These are phyloP conservation scores for Cottoperca gobio DNA, from an alignment of 2,797 vertebrate genomes.

Conservation along the genomic window DNA sequence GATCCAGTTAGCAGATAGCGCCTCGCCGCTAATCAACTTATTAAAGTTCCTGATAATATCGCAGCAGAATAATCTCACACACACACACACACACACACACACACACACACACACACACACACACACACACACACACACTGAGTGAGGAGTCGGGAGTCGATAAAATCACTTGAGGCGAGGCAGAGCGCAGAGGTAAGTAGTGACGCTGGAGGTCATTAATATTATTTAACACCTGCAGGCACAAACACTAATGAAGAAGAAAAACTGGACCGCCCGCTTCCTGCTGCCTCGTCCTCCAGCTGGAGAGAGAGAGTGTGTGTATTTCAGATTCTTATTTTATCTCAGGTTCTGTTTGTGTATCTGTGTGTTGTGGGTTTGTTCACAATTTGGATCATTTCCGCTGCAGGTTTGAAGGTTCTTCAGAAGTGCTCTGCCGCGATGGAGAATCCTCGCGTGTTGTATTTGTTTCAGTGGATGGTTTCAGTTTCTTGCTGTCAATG, in stretches of 20 bases:
- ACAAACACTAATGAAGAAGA: constrained; percentile 94
- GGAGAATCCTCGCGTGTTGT: neutral
- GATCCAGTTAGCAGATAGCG: constrained; percentile 99
- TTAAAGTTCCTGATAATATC: constrained; percentile 98
- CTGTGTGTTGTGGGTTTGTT: neutral
- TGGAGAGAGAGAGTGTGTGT: neutral
- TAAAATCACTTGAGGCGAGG: constrained; percentile 95
- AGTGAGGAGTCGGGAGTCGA: constrained; percentile 84
- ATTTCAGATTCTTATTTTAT: neutral
- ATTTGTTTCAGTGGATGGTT: neutral
- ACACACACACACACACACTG: constrained; percentile 38
- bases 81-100: constrained; percentile 47
- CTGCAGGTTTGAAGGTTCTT: neutral
- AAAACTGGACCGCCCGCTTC: constrained; percentile 83
- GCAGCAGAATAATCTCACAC: constrained; percentile 91
- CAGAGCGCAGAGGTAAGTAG: constrained; percentile 92
- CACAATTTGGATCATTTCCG: neutral
- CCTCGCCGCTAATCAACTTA: constrained; percentile 94
- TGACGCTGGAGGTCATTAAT: constrained; percentile 96
- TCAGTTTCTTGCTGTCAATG: neutral
- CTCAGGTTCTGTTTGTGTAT: neutral
- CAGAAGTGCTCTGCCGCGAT: neutral
- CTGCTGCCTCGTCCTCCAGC: constrained; percentile 62
- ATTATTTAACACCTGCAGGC: constrained; percentile 97
- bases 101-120: constrained; percentile 36